A percentile compares a stretch with the other conserved stretches of the same genome.
Evolutionary conservation across 2,797 vertebrate genomes (phyloP).

Genomic region (Clarias laeviceps): DNA sequence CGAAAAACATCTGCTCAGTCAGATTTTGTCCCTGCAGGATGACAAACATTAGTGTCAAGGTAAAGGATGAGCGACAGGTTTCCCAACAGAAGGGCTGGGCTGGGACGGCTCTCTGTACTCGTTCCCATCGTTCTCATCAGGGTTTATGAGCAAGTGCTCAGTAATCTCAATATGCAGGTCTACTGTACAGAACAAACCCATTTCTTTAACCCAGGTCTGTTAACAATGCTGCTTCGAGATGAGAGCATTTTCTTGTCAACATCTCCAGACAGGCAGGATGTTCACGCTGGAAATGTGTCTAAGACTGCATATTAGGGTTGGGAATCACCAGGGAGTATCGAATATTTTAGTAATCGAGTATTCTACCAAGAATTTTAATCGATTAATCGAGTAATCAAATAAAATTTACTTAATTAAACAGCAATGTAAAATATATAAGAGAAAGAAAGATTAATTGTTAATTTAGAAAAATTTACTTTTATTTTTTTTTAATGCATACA

Average conservation of each 20-base stretch:
- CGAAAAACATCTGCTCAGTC: slow-evolving; percentile 54
- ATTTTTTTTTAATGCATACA: no score
- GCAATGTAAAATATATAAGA: no score
- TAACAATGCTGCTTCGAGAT: slow-evolving; percentile 8
- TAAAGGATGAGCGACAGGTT: slow-evolving; percentile 38
- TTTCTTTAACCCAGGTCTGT: not conserved
- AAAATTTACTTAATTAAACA: no score
- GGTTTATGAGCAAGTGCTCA: slow-evolving; percentile 40
- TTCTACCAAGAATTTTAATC: no score
- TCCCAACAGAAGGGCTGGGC: slow-evolving; percentile 40
- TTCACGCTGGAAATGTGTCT: not conserved
- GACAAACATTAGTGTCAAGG: slow-evolving; percentile 40
- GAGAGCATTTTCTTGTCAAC: slow-evolving; percentile 8
- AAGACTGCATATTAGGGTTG: not conserved
- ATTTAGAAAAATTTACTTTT: no score
- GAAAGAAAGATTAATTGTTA: no score
- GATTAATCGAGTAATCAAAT: no score
- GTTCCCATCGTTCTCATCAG: slow-evolving; percentile 22
- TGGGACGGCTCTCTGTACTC: slow-evolving; percentile 25
- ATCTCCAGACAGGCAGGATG: slow-evolving; percentile 9
- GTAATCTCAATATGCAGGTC: slow-evolving; percentile 42
- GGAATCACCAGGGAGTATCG: no score
- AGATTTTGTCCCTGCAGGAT: slow-evolving; percentile 34
- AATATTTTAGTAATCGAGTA: no score
- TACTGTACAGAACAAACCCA: slow-evolving; percentile 26